phyloP scores from a whole-genome alignment of 2,797 vertebrate species.

The Myotis daubentonii region DNA sequence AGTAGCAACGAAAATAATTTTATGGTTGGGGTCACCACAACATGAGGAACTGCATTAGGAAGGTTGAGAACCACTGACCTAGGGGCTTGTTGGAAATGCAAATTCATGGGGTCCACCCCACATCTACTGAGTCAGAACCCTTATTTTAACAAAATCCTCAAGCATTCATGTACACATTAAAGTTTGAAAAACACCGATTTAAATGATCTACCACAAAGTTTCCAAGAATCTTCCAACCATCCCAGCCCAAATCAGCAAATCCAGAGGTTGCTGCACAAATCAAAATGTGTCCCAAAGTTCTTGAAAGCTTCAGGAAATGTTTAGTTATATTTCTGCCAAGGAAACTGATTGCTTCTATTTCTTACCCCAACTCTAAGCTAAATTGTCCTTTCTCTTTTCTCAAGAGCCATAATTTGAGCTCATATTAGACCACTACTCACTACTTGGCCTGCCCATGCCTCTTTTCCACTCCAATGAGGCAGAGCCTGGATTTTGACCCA shows the following conservation, averaged over 20 bases:
- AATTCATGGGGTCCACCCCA: not conserved
- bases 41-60: too few relatives aligned
- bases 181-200: conserved; percentile 1
- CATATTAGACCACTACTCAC: not conserved
- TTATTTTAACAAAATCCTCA: conserved; percentile 21
- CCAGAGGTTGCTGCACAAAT: not conserved
- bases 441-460: not conserved
- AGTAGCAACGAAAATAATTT: too few relatives aligned
- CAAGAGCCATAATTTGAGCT: not conserved
- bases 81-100: not conserved
- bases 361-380: not conserved
- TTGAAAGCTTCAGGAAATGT: not conserved
- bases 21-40: too few relatives aligned
- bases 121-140: not conserved
- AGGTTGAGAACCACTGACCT: too few relatives aligned
- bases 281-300: conserved; percentile 5
- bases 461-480: not conserved
- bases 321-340: conserved; percentile 14
- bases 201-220: conserved; percentile 35
- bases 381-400: not conserved
- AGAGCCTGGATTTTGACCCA: conserved; percentile 39
- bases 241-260: conserved; percentile 42
- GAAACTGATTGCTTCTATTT: conserved; percentile 35
- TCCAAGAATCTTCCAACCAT: not conserved
- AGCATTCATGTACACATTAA: not conserved